Conservation (phyloP, 2,113 vertebrate genomes). For the Hypocryptadius cinnamomeus region DNA sequence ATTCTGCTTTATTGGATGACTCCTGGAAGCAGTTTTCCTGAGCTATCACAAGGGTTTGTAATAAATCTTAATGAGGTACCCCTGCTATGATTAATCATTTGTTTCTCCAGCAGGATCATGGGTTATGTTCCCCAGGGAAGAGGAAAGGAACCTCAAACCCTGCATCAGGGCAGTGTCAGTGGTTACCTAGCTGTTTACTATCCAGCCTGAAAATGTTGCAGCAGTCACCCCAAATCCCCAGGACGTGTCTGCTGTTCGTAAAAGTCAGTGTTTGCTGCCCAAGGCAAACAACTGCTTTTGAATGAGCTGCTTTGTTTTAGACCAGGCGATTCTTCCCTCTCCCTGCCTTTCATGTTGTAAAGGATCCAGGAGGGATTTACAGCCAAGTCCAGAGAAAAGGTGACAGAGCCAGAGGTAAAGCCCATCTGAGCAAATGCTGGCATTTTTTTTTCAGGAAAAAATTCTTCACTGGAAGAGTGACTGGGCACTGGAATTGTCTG, state of each 20-base stretch:
- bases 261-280: not conserved
- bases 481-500: not conserved
- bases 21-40: slow-evolving; percentile 31
- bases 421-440: not conserved
- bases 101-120: not conserved
- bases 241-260: not conserved
- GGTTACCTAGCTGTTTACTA: not conserved
- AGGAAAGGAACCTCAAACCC: not conserved
- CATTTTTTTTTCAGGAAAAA: not conserved
- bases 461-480: not conserved
- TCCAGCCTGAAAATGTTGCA: not conserved
- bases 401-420: not conserved
- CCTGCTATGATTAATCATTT: slow-evolving; percentile 7
- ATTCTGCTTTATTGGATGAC: not conserved
- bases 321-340: not conserved
- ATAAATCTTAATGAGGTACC: slow-evolving; percentile 37
- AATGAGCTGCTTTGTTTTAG: not conserved
- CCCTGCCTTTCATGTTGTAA: not conserved
- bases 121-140: not conserved
- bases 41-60: not conserved
- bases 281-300: not conserved
- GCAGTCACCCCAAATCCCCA: not conserved
- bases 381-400: not conserved
- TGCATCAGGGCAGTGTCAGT: not conserved
- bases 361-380: not conserved